phyloP scores from a whole-genome alignment of 2,888 invertebrate genomes.

The Drosophila demipolita region DNA sequence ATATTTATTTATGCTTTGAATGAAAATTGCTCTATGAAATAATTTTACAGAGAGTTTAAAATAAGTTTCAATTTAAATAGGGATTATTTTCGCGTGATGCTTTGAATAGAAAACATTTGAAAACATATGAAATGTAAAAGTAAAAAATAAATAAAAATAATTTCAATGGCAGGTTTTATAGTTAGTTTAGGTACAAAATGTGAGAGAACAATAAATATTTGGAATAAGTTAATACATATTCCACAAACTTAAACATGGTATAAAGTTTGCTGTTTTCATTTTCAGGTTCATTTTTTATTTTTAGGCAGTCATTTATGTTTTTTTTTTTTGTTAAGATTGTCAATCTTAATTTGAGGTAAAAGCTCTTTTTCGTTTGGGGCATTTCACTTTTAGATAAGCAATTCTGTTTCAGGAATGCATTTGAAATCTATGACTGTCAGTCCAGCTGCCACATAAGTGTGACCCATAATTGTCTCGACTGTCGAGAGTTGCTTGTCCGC shows the following conservation, averaged over 20 bases:
- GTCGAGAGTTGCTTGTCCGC: slow-evolving; percentile 21
- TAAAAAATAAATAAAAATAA: no score
- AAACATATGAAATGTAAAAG: not conserved
- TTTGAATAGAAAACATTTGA: not conserved
- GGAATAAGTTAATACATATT: not conserved
- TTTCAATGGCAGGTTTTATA: not conserved
- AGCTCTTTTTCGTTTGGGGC: not conserved
- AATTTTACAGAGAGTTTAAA: not conserved
- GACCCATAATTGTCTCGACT: slow-evolving; percentile 47
- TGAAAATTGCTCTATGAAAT: not conserved
- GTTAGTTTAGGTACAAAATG: not conserved
- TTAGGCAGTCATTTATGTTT: not conserved
- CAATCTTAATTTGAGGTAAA: not conserved
- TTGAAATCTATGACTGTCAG: slow-evolving; percentile 6
- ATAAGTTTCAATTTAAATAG: not conserved
- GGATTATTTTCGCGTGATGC: not conserved
- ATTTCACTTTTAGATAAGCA: not conserved
- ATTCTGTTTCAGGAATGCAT: not conserved
- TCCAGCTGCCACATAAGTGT: slow-evolving; percentile 25
- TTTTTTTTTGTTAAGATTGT: not conserved
- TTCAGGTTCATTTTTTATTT: not conserved
- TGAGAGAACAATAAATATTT: not conserved
- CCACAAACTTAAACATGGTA: not conserved
- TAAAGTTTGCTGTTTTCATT: not conserved
- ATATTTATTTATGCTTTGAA: not conserved